These are phyloP conservation scores for Drosophila barbarae DNA, from an alignment of 2,888 invertebrate genomes.

Conservation along the genomic window DNA sequence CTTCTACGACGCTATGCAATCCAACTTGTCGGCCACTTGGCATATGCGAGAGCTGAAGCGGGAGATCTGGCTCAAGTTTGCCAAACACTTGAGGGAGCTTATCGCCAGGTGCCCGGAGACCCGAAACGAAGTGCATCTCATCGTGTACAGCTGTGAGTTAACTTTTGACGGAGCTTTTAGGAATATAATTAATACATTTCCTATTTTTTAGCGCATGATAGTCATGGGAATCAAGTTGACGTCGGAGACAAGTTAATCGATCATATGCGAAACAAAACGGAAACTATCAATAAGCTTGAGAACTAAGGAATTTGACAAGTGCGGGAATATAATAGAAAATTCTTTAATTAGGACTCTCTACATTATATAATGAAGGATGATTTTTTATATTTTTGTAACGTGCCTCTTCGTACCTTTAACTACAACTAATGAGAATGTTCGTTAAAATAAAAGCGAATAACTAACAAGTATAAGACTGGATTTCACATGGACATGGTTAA, in stretches of 20 bases:
- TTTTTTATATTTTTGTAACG: slow-evolving; percentile 5
- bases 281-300: not conserved
- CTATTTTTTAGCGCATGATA: slow-evolving; percentile 53
- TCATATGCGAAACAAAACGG: slow-evolving; percentile 19
- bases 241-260: slow-evolving; percentile 61
- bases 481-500: slow-evolving; percentile 8
- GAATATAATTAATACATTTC: not conserved
- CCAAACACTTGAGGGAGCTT: slow-evolving; percentile 62
- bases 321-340: not conserved
- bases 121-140: slow-evolving; percentile 60
- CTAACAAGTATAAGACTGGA: not conserved
- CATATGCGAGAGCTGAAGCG: slow-evolving; percentile 73
- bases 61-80: slow-evolving; percentile 76
- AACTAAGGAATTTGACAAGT: not conserved
- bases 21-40: slow-evolving; percentile 60
- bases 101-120: slow-evolving; percentile 70
- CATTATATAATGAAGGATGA: not conserved
- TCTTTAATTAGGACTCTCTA: too few species aligned
- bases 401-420: not conserved
- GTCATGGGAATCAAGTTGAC: slow-evolving; percentile 59
- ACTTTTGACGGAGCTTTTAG: too few species aligned
- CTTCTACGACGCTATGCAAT: slow-evolving; percentile 70
- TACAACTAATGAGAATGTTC: slow-evolving; percentile 11
- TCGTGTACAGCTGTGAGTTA: slow-evolving; percentile 71
- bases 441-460: not conserved